phyloP scores from a whole-genome alignment of 2,113 vertebrate genomes.

The Lates calcarifer region DNA sequence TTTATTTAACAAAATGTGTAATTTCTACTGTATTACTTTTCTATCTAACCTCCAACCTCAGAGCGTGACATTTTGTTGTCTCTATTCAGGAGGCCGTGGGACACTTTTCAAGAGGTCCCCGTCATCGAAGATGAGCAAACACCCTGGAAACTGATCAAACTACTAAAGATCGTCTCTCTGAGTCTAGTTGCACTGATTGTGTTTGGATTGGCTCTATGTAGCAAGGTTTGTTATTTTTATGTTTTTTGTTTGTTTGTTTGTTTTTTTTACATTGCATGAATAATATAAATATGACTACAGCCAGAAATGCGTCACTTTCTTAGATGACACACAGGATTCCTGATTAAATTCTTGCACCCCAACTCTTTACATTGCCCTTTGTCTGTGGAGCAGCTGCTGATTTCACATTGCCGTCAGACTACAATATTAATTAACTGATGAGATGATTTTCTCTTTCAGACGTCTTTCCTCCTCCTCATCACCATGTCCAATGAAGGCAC shows the following conservation, averaged over 20 bases:
- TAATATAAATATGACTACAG: neutral
- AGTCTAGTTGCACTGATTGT: slow-evolving; percentile 46
- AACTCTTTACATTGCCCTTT: neutral
- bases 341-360: too few species aligned
- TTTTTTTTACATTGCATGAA: neutral
- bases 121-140: slow-evolving; percentile 68
- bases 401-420: neutral
- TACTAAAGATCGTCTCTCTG: slow-evolving; percentile 60
- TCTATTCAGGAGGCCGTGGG: slow-evolving; percentile 67
- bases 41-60: too few species aligned
- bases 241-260: too few species aligned
- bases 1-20: neutral
- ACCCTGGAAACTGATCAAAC: slow-evolving; percentile 69
- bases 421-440: neutral
- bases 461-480: slow-evolving; percentile 74
- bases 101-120: slow-evolving; percentile 66
- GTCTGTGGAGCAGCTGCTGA: neutral
- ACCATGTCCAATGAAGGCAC: slow-evolving; percentile 65
- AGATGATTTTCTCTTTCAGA: slow-evolving; percentile 32
- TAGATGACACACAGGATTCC: too few species aligned
- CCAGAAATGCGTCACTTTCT: too few species aligned
- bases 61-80: neutral
- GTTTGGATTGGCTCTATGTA: slow-evolving; percentile 74
- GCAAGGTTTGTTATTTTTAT: slow-evolving; percentile 70
- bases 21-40: neutral